Evolutionary conservation across 2,888 invertebrate genomes (phyloP).

Genomic region (Macrosiphum euphorbiae): DNA sequence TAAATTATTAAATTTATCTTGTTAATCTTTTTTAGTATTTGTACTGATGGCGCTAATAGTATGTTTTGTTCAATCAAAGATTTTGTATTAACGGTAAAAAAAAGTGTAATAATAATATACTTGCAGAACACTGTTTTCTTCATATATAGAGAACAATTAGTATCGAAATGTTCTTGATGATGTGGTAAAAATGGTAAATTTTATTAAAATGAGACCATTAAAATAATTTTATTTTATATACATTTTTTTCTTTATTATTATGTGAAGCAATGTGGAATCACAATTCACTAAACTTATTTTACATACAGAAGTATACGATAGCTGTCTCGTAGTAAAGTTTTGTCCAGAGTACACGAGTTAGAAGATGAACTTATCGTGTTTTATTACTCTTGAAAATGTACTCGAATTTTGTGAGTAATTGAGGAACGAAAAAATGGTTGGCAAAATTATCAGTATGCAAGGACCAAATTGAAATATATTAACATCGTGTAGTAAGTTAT

Average conservation of each 20-base stretch:
- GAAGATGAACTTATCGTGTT: constrained; percentile 21
- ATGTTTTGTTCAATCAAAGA: constrained; percentile 12
- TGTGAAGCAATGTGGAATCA: background rate
- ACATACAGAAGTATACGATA: no score
- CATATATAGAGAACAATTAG: constrained; percentile 13
- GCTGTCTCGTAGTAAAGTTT: no score
- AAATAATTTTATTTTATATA: no score
- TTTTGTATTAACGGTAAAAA: constrained; percentile 5
- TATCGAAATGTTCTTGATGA: constrained; percentile 11
- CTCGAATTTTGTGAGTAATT: background rate
- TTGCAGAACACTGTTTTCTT: background rate
- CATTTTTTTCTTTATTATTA: constrained; percentile 25
- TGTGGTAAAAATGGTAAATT: background rate
- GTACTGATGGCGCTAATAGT: background rate
- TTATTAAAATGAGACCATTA: constrained; percentile 6
- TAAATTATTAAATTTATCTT: constrained; percentile 11
- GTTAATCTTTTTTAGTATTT: background rate
- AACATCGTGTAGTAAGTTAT: background rate
- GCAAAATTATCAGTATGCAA: constrained; percentile 5
- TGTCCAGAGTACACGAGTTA: constrained; percentile 5
- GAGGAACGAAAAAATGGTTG: constrained; percentile 8
- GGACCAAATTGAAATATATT: background rate
- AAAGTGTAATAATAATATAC: constrained; percentile 17
- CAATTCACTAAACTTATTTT: no score
- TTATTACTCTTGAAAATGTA: constrained; percentile 25